These are phyloP conservation scores for Dromiciops gliroides DNA, from an alignment of 2,113 vertebrate genomes.

Conservation along the genomic window DNA sequence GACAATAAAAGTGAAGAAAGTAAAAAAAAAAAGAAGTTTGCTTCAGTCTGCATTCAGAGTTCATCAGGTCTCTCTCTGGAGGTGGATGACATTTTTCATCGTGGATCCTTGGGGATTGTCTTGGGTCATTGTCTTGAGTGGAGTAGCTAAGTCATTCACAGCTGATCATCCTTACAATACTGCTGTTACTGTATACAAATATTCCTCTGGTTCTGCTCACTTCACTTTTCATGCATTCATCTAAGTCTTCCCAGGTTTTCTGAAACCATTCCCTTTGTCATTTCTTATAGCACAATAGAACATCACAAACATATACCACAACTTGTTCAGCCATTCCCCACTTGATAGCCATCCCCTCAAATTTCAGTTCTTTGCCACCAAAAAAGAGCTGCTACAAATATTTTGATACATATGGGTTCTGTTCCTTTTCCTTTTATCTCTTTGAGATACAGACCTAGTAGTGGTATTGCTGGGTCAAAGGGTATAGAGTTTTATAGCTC, in stretches of 20 bases:
- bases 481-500: not conserved
- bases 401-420: not conserved
- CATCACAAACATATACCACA: not conserved
- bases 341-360: not conserved
- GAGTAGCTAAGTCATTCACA: not conserved
- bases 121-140: not conserved
- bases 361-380: not conserved
- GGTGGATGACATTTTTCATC: not conserved
- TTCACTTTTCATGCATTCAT: not conserved
- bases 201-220: not conserved
- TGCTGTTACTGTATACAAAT: not conserved
- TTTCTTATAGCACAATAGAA: not conserved
- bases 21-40: not conserved
- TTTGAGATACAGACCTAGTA: not conserved
- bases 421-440: not conserved
- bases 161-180: not conserved
- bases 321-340: not conserved
- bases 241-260: not conserved
- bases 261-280: not conserved
- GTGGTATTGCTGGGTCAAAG: not conserved
- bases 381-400: not conserved
- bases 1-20: no score
- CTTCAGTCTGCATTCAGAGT: not conserved
- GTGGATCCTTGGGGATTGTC: not conserved
- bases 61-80: not conserved